Conservation (phyloP, 2,888 invertebrate species). For the Leptopilina syphax region DNA sequence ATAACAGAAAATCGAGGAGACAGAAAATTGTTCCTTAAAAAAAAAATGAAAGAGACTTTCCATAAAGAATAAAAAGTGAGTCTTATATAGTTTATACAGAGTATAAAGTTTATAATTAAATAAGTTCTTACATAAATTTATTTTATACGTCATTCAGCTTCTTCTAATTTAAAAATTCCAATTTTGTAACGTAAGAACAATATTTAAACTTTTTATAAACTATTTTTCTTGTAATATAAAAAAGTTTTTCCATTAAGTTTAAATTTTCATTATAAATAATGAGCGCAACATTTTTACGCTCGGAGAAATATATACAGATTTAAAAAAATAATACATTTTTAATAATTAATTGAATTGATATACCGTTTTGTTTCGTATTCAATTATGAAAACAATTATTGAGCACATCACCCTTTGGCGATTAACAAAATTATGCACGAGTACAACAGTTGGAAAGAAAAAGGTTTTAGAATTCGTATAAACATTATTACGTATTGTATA, state of each 20-base stretch:
- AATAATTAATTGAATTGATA: background rate
- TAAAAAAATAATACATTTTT: background rate
- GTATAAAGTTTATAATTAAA: constrained; percentile 22
- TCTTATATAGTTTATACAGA: background rate
- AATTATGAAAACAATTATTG: constrained; percentile 30
- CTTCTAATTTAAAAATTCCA: background rate
- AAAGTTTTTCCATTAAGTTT: too few relatives aligned
- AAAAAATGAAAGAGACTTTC: background rate
- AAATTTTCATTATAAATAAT: too few relatives aligned
- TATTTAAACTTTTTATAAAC: too few relatives aligned
- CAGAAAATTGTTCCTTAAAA: background rate
- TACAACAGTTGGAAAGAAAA: constrained; percentile 12
- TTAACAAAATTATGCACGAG: constrained; percentile 12
- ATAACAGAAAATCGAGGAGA: constrained; percentile 9
- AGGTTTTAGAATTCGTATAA: background rate
- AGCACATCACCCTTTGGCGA: constrained; percentile 19
- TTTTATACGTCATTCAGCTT: background rate
- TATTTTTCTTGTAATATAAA: too few relatives aligned
- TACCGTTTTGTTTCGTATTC: background rate
- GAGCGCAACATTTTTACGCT: too few relatives aligned
- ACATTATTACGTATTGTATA: too few relatives aligned
- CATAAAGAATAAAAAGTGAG: too few relatives aligned
- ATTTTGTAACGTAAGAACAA: background rate
- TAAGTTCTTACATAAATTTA: constrained; percentile 16
- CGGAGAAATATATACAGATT: background rate